Evolutionary conservation across 2,888 invertebrate genomes (phyloP).

Genomic region (Dichetophora obliterata): DNA sequence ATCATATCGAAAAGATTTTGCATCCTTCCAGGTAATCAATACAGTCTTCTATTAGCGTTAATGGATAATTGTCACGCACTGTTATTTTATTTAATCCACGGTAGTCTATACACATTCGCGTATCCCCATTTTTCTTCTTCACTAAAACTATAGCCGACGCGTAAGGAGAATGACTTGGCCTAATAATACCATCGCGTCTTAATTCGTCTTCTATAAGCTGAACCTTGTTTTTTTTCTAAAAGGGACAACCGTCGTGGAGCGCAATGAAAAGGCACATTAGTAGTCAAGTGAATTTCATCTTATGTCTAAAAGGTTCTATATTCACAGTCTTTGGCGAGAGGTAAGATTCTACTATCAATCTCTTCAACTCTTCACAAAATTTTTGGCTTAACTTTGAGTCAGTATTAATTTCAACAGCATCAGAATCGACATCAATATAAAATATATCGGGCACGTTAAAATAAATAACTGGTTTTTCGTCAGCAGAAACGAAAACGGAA

Average conservation of each 20-base stretch:
- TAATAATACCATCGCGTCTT: neutral
- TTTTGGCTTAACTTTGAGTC: neutral
- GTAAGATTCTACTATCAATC: conserved; percentile 19
- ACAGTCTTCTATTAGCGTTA: neutral
- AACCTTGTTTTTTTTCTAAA: neutral
- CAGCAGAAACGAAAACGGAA: too few species aligned
- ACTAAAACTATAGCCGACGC: neutral
- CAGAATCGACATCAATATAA: conserved; percentile 22
- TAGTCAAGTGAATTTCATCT: conserved; percentile 38
- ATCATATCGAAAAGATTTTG: neutral
- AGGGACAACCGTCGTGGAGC: neutral
- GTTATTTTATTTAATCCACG: neutral
- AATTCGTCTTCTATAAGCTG: neutral
- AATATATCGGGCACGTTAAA: conserved; percentile 7
- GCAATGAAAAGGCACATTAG: conserved; percentile 27
- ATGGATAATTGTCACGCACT: neutral
- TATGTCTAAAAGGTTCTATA: conserved; percentile 18
- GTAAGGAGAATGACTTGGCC: neutral
- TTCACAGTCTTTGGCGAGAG: neutral
- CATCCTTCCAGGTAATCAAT: neutral
- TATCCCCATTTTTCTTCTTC: neutral
- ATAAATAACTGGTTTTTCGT: too few species aligned
- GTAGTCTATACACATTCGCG: neutral
- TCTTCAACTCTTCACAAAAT: neutral
- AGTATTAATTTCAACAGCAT: conserved; percentile 9